Conservation (phyloP, 2,797 vertebrate species). For the Eulemur mongoz region DNA sequence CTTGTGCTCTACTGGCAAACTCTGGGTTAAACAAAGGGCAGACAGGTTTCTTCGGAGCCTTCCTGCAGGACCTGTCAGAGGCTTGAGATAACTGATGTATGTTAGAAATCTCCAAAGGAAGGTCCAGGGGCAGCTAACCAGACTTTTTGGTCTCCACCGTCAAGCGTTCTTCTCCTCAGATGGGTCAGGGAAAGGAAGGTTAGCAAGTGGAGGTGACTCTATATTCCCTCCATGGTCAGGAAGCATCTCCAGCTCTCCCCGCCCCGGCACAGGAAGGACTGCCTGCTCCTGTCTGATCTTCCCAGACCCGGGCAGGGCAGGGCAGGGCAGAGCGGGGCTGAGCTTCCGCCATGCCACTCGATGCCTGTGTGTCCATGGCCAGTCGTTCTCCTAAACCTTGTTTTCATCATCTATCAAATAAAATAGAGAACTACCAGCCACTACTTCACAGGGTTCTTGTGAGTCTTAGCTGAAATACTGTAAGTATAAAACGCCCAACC, state of each 20-base stretch:
- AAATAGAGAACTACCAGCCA: background rate
- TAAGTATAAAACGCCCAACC: background rate
- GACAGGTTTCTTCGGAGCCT: background rate
- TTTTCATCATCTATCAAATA: background rate
- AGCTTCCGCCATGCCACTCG: background rate
- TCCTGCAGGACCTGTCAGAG: constrained; percentile 23
- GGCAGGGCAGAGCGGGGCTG: background rate
- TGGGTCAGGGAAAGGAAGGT: background rate
- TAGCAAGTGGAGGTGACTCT: background rate
- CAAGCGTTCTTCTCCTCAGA: background rate
- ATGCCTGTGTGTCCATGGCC: background rate
- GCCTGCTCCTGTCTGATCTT: background rate
- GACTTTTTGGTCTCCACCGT: background rate
- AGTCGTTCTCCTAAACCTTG: background rate
- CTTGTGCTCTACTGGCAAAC: background rate
- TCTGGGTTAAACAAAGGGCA: background rate
- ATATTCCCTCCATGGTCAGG: background rate
- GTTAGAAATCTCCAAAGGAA: background rate
- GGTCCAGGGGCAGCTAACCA: background rate
- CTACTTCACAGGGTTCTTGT: background rate
- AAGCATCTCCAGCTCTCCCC: background rate
- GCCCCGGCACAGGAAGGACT: background rate
- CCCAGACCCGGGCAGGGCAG: too few species aligned
- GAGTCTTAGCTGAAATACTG: background rate
- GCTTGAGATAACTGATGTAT: background rate